Conservation (phyloP, 1,140 invertebrate genomes). For the Drosophila nebulosa region DNA sequence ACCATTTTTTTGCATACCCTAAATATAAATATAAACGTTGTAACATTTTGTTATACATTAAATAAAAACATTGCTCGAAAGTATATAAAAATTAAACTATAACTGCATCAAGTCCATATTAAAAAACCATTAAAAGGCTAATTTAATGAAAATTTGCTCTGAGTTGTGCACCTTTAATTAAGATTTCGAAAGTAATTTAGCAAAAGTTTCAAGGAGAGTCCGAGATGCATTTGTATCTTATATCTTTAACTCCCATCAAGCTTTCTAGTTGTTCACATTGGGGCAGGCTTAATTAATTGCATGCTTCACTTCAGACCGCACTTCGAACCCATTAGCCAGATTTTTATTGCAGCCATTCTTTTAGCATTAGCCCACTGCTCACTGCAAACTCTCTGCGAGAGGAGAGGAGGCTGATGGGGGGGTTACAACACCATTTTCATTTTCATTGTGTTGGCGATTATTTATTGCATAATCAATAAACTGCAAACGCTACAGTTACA, state of each 20-base stretch:
- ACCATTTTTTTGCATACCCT: too few species aligned
- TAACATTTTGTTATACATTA: too few species aligned
- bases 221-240: neutral
- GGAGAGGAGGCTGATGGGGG: neutral
- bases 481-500: slow-evolving; percentile 70
- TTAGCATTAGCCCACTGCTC: slow-evolving; percentile 32
- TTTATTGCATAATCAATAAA: slow-evolving; percentile 78
- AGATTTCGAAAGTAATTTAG: neutral
- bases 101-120: too few species aligned
- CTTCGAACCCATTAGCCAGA: slow-evolving; percentile 53
- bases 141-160: too few species aligned
- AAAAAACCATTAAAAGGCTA: too few species aligned
- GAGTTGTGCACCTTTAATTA: neutral
- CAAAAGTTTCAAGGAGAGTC: neutral
- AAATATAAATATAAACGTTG: too few species aligned
- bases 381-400: neutral
- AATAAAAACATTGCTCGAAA: too few species aligned
- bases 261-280: neutral
- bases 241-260: neutral
- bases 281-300: slow-evolving; percentile 20
- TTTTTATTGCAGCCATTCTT: slow-evolving; percentile 64
- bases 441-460: slow-evolving; percentile 66
- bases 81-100: too few species aligned
- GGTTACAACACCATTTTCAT: slow-evolving; percentile 44
- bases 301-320: neutral